Evolutionary conservation across 2,113 vertebrate species (phyloP).

Genomic region (Aix galericulata): DNA sequence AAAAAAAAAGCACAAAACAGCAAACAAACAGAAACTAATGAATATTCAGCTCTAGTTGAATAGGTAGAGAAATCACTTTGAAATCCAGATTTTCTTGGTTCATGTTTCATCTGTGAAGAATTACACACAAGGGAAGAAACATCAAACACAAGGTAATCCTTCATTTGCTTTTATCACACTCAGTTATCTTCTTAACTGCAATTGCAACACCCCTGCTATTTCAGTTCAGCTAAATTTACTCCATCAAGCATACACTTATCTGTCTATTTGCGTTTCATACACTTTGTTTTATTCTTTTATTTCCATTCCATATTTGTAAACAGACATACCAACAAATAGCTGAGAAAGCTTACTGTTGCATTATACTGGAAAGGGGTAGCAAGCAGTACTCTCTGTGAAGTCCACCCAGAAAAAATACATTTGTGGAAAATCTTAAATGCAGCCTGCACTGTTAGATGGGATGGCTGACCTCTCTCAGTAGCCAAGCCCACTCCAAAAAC

Average conservation of each 20-base stretch:
- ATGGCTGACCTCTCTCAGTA: not conserved
- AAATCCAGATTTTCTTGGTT: slow-evolving; percentile 45
- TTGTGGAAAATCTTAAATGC: not conserved
- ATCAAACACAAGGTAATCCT: slow-evolving; percentile 32
- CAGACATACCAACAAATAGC: not conserved
- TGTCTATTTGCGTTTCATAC: slow-evolving; percentile 1
- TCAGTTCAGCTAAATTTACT: slow-evolving; percentile 45
- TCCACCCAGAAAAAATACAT: not conserved
- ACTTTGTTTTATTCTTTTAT: slow-evolving; percentile 4
- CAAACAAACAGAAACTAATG: not conserved
- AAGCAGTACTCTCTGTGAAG: not conserved
- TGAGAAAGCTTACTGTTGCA: not conserved
- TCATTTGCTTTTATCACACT: slow-evolving; percentile 19
- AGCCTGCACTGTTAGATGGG: not conserved
- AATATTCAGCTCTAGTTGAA: not conserved
- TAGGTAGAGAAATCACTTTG: slow-evolving; percentile 20
- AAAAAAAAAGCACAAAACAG: not conserved
- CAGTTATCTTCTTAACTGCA: slow-evolving; percentile 30
- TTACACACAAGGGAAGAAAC: slow-evolving; percentile 23
- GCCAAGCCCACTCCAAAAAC: not conserved
- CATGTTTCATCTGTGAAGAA: slow-evolving; percentile 17
- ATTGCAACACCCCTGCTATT: slow-evolving; percentile 29
- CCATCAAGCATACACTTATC: not conserved
- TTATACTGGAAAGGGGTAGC: not conserved
- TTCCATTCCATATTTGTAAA: slow-evolving; percentile 12